Evolutionary conservation across 2,113 vertebrate genomes (phyloP), one percentile per base, ranked within the genome.

Genomic region (Mustela nigripes): DNA sequence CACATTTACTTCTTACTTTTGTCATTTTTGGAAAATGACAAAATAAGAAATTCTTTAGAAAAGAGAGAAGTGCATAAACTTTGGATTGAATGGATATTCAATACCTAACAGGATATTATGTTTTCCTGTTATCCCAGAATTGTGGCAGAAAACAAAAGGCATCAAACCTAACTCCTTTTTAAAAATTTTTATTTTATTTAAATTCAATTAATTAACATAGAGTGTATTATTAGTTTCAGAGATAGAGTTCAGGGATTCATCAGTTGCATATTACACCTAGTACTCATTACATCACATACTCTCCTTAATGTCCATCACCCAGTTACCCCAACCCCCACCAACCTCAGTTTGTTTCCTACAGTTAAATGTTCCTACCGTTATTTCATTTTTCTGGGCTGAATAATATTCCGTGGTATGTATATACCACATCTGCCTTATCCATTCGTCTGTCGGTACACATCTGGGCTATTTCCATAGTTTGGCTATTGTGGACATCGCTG

Each of bases 11-110:
- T 1, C 31, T 84, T 74, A 36, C 36, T 36, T 36, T 36, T 36
- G 36, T 36, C 36, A 36, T 36, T 67, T 78, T 42, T 76, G 21
- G 24, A 22, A 50, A 65, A 67, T 48, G 21, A 90, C 21, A 60
- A 86, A 80, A 50, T 50, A 89, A 91, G 58, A 84, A 79, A 74
- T 86, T 26, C 31, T 92, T 93, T 56, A 69, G 56, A 33, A 89
- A 88, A 92, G 22, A 60, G 33, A 81, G 2, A 71, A 74, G 3
- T 42, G 45, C n/a, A 33, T 63, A 69, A 24, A 69, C 2, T 24
- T 63, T 48, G 65, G 63, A 60, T 33, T 71, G 21, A 93, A 26
- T 39, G 15, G 39, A 69, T 45, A 58, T 56, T 56, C 53, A 56
- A 56, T 31, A 39, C n/a, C 53, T 1, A 48, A 63, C 3, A 82